Conservation (phyloP, 2,113 vertebrate genomes). For the Lasiurus borealis region DNA sequence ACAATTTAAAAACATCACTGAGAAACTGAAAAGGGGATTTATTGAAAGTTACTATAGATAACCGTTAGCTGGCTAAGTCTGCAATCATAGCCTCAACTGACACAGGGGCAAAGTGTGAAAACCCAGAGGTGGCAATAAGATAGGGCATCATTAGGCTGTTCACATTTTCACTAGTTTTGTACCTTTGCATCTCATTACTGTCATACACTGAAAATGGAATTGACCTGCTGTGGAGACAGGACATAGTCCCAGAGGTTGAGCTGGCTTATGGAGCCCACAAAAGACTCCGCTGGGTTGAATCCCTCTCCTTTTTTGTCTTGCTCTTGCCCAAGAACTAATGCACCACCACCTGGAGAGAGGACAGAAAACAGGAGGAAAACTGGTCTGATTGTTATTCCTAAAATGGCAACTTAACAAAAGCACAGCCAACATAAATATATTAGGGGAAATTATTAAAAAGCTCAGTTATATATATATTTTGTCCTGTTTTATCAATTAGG, state of each 20-base stretch:
- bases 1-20: not conserved
- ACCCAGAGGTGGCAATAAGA: slow-evolving; percentile 24
- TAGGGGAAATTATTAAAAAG: not conserved
- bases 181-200: slow-evolving; percentile 75
- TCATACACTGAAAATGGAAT: slow-evolving; percentile 76
- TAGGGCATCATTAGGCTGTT: slow-evolving; percentile 45
- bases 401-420: not conserved
- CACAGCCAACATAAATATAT: not conserved
- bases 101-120: not conserved
- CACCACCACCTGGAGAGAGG: slow-evolving; percentile 92
- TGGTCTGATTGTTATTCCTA: not conserved
- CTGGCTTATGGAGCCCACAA: slow-evolving; percentile 97
- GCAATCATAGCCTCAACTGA: not conserved
- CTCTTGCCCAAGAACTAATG: slow-evolving; percentile 96
- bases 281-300: slow-evolving; percentile 98
- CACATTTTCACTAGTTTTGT: slow-evolving; percentile 67
- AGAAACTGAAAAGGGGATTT: not conserved
- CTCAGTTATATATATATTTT: not conserved
- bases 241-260: slow-evolving; percentile 98
- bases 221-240: slow-evolving; percentile 94
- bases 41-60: not conserved
- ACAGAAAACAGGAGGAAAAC: slow-evolving; percentile 39
- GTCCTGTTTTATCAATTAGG: not conserved
- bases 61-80: not conserved
- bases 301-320: slow-evolving; percentile 97